These are phyloP conservation scores for Drosophila pectinifera DNA, from an alignment of 1,140 invertebrate species.

Conservation along the genomic window DNA sequence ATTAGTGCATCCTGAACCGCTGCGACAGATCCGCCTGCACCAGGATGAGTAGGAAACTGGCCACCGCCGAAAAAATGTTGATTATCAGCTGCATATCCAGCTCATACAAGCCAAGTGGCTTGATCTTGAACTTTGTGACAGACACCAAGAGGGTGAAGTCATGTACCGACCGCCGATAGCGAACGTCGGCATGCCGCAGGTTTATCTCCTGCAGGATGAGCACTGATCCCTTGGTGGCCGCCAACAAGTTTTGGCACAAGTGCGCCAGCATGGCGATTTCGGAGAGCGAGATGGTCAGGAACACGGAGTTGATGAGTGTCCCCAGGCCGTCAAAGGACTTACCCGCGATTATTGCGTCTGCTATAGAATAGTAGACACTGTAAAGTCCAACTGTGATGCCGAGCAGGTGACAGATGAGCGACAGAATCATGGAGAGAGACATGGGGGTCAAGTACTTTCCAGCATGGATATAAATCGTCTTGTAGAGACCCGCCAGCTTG, in stretches of 20 bases:
- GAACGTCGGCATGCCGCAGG: conserved; percentile 53
- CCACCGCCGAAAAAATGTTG: conserved; percentile 54
- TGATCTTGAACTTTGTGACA: conserved; percentile 60
- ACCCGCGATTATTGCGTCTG: conserved; percentile 59
- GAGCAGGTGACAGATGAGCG: conserved; percentile 72
- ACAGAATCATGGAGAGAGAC: conserved; percentile 63
- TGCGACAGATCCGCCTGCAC: conserved; percentile 65
- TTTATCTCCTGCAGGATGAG: conserved; percentile 60
- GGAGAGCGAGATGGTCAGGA: conserved; percentile 64
- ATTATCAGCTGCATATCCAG: conserved; percentile 61
- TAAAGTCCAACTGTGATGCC: conserved; percentile 75
- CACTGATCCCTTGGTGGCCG: conserved; percentile 43
- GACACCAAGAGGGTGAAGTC: conserved; percentile 59
- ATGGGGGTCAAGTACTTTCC: conserved; percentile 56
- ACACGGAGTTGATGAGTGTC: conserved; percentile 66
- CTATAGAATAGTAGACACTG: conserved; percentile 65
- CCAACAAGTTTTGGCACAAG: conserved; percentile 53
- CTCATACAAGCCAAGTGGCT: conserved; percentile 66
- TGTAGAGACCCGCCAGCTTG: conserved; percentile 49
- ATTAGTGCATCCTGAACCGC: conserved; percentile 39
- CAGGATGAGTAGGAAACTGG: conserved; percentile 60
- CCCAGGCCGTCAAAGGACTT: conserved; percentile 69
- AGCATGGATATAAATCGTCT: conserved; percentile 44
- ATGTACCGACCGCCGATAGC: conserved; percentile 61
- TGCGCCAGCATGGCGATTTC: conserved; percentile 62